Base-by-base conservation (phyloP, 2,113 vertebrate species). In the Arvicanthis niloticus region DNA sequence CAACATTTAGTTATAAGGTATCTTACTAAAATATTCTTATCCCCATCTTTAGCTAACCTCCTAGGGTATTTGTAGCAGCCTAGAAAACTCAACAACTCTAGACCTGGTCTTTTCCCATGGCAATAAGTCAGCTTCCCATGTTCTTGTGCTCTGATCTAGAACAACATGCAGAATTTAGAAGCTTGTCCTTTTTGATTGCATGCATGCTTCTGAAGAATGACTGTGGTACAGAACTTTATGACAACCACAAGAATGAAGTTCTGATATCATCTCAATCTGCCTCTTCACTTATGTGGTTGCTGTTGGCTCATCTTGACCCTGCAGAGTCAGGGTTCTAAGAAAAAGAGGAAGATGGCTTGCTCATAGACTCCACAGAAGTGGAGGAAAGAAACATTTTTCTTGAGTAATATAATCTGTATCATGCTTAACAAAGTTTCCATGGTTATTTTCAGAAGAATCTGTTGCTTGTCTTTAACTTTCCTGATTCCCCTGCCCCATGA, bases 311-410 rank as follows among this genome's bases (percentile, higher is more conserved):
- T 97, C 92, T 89, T 93, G 56, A 82, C 93, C 51, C 45, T 94
- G 58, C 72, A 92, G 48, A 88, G 34, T 91, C 68, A 97, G 58
- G 2, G n/a, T 97, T 96, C 76, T 97, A 85, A 96, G 95, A 93
- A 95, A 96, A 92, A 94, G 67, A 89, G 84, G 94, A 85, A 95
- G 75, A 93, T 60, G 58, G 53, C 78, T 84, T 90, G 70, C 60
- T 93, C 51, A n/a, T 22, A 11, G 22, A 53, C 16, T 51, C 4
- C 40, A 72, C 67, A 72, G 31, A 21, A 93, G 6, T 56, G 56
- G 65, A 51, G 65, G 88, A 96, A 24, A 67, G 26, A 95, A 96
- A 88, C 22, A 67, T 60, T 82, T 29, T 48, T 94, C 40, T 91
- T 97, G 19, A 21, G 60, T 78, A 76, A 76, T 34, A 31, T 29